Percentiles rank a stretch among this genome's conserved stretches.
Evolutionary conservation across 1,140 invertebrate genomes (phyloP).

Genomic region (Popillia japonica): DNA sequence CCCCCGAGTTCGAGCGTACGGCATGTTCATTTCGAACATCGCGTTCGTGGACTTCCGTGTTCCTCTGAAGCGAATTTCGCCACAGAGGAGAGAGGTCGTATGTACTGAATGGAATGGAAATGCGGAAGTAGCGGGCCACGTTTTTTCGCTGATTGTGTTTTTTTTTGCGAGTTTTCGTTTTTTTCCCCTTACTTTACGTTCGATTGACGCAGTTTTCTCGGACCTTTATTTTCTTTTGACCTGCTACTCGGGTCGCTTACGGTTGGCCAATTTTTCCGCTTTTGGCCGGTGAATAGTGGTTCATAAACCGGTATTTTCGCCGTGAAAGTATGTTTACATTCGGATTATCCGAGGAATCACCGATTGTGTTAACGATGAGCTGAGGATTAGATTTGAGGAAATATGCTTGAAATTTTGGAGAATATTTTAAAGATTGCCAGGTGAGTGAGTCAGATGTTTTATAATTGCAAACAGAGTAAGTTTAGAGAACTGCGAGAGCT

Average conservation of each 20-base stretch:
- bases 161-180: neutral
- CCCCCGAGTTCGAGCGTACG: neutral
- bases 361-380: neutral
- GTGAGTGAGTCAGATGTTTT: neutral
- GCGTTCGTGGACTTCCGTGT: slow-evolving; percentile 26
- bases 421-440: neutral
- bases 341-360: neutral
- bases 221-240: neutral
- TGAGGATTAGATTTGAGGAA: slow-evolving; percentile 2
- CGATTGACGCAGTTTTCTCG: neutral
- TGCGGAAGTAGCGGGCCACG: slow-evolving; percentile 7
- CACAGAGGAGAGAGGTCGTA: neutral
- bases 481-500: neutral
- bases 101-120: neutral
- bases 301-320: neutral
- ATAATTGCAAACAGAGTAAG: neutral
- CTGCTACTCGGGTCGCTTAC: neutral
- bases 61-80: neutral
- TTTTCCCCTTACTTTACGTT: neutral
- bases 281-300: neutral
- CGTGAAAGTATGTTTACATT: slow-evolving; percentile 7
- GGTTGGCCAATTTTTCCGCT: neutral
- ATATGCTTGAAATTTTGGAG: slow-evolving; percentile 5
- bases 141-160: neutral
- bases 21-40: slow-evolving; percentile 20